These are phyloP conservation scores for Calycopis cecrops DNA, from an alignment of 1,140 invertebrate species.

Conservation along the genomic window DNA sequence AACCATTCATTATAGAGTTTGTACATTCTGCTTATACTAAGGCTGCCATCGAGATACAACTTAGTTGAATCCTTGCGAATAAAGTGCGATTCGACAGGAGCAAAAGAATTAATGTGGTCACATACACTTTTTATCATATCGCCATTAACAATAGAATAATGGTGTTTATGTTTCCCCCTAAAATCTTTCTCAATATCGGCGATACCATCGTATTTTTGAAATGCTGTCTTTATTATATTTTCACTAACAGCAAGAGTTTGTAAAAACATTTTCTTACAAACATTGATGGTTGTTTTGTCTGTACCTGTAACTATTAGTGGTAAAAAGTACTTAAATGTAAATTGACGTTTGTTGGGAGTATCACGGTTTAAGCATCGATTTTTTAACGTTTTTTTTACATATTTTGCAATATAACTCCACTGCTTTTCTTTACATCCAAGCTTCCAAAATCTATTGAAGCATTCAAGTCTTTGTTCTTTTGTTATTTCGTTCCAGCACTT, in stretches of 20 bases:
- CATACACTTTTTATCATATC: constrained; percentile 18
- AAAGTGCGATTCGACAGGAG: constrained; percentile 17
- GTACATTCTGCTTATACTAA: too few relatives aligned
- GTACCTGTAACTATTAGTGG: background rate
- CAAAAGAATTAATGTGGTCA: constrained; percentile 19
- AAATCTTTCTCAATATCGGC: constrained; percentile 13
- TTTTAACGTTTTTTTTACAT: too few relatives aligned
- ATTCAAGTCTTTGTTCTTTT: too few relatives aligned
- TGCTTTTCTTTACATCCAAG: too few relatives aligned
- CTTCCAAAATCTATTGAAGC: too few relatives aligned
- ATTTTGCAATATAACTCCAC: too few relatives aligned
- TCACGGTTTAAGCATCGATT: too few relatives aligned
- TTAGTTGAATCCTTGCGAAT: constrained; percentile 12
- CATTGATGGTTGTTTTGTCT: constrained; percentile 6
- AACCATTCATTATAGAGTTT: too few relatives aligned
- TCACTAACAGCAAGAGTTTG: constrained; percentile 17
- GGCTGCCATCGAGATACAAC: constrained; percentile 9
- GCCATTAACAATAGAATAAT: too few relatives aligned
- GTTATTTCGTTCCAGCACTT: too few relatives aligned
- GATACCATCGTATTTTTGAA: constrained; percentile 19
- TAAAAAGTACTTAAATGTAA: too few relatives aligned
- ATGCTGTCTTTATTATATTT: constrained; percentile 16
- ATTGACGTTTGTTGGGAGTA: too few relatives aligned
- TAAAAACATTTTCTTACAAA: constrained; percentile 21
- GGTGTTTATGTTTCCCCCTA: constrained; percentile 12